Evolutionary conservation across 2,113 vertebrate species (phyloP).

Genomic region (Chaetodon auriga): DNA sequence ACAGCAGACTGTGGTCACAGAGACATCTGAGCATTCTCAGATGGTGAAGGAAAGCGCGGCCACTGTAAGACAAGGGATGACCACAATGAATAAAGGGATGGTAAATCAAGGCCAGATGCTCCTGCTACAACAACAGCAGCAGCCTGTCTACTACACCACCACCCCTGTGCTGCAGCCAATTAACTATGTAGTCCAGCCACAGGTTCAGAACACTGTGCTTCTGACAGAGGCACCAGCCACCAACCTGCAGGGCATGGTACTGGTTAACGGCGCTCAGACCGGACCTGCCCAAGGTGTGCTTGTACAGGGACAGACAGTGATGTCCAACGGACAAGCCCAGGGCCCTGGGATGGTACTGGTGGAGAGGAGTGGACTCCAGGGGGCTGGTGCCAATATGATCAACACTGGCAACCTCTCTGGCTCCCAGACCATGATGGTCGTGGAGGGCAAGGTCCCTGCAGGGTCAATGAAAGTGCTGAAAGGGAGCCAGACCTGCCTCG

Average conservation of each 20-base stretch:
- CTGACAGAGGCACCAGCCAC: constrained; percentile 59
- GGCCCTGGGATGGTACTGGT: constrained; percentile 44
- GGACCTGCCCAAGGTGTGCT: constrained; percentile 45
- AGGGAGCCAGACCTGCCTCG: constrained; percentile 41
- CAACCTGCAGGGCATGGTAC: constrained; percentile 71
- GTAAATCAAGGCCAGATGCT: constrained; percentile 66
- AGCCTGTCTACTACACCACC: constrained; percentile 77
- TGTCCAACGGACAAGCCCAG: constrained; percentile 37
- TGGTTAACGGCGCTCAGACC: constrained; percentile 53
- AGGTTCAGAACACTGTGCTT: constrained; percentile 70
- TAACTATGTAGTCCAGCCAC: constrained; percentile 76
- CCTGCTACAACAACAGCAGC: constrained; percentile 77
- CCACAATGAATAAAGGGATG: constrained; percentile 18
- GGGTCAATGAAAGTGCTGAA: constrained; percentile 56
- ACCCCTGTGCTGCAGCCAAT: constrained; percentile 70
- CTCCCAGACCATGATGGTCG: constrained; percentile 72
- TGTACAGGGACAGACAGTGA: constrained; percentile 50
- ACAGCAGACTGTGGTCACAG: constrained; percentile 43
- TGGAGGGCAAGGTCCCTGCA: constrained; percentile 65
- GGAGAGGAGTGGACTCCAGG: not conserved
- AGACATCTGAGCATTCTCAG: constrained; percentile 41
- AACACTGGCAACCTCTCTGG: constrained; percentile 63
- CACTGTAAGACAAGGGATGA: constrained; percentile 23
- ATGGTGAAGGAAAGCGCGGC: constrained; percentile 22
- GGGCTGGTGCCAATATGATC: constrained; percentile 39